Evolutionary conservation across 1,140 invertebrate genomes (phyloP).

Genomic region (Macrobrachium nipponense): DNA sequence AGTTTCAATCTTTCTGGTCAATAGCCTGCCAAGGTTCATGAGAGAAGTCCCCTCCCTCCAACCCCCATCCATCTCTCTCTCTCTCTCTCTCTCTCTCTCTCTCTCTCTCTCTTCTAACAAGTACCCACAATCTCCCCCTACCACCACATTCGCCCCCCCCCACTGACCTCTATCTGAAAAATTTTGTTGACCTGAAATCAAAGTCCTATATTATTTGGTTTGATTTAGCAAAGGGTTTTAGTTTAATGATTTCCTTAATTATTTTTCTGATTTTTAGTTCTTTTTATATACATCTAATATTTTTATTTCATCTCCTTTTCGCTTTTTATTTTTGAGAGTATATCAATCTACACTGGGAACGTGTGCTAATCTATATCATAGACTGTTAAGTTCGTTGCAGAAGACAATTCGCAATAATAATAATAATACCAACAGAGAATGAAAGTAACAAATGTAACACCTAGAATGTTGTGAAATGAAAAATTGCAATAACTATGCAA

Average conservation of each 20-base stretch:
- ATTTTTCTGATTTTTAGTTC: not conserved
- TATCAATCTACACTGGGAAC: not conserved
- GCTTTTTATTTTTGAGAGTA: not conserved
- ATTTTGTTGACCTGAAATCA: too few relatives aligned
- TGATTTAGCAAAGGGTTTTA: not conserved
- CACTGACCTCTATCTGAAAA: too few relatives aligned
- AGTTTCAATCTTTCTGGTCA: too few relatives aligned
- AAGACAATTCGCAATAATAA: not conserved
- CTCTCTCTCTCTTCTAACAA: not conserved
- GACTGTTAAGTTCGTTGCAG: too few relatives aligned
- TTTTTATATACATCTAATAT: not conserved
- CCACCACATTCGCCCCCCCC: not conserved
- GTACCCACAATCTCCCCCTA: not conserved
- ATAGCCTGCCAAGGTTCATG: too few relatives aligned
- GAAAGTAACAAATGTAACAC: too few relatives aligned
- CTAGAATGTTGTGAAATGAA: too few relatives aligned
- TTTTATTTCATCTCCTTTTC: not conserved
- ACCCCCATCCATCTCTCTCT: too few relatives aligned
- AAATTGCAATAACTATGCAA: too few relatives aligned
- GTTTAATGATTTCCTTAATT: not conserved
- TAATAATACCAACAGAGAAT: not conserved
- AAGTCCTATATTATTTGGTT: too few relatives aligned
- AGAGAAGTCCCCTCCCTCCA: not conserved
- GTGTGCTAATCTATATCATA: too few relatives aligned
- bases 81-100: too few relatives aligned